These are phyloP conservation scores for Spilogale gracilis DNA, from an alignment of 2,113 vertebrate species.

Conservation along the genomic window DNA sequence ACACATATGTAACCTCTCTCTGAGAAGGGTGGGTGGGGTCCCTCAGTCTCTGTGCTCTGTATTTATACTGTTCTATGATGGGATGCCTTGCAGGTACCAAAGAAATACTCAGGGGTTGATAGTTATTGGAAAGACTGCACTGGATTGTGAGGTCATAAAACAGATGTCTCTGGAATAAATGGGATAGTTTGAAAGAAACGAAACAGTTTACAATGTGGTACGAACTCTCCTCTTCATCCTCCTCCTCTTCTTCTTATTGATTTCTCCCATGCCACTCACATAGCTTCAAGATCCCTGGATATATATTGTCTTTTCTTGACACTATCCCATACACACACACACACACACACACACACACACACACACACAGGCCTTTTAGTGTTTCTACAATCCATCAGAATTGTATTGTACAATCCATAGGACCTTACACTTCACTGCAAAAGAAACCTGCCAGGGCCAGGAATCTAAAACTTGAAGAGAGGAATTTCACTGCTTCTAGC, in stretches of 20 bases:
- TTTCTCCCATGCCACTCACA: not conserved
- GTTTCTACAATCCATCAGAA: not conserved
- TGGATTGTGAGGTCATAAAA: not conserved
- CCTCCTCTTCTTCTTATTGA: not conserved
- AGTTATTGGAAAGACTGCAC: not conserved
- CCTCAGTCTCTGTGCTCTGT: not conserved
- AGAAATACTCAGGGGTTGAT: not conserved
- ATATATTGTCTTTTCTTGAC: not conserved
- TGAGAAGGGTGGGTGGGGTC: not conserved
- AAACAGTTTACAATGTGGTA: not conserved
- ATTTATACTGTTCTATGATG: not conserved
- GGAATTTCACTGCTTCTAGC: not conserved
- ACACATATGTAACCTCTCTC: not conserved
- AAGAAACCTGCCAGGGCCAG: not conserved
- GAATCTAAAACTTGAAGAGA: not conserved
- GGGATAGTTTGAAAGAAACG: not conserved
- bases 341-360: not conserved
- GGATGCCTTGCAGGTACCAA: not conserved
- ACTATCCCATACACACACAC: not conserved
- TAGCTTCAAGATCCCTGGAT: not conserved
- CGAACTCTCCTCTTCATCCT: not conserved
- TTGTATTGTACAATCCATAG: no score
- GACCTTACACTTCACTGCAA: not conserved
- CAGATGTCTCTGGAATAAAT: not conserved
- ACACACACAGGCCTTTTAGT: not conserved